Evolutionary conservation across 2,888 invertebrate species (phyloP).

Genomic region (Drosophila affinis): DNA sequence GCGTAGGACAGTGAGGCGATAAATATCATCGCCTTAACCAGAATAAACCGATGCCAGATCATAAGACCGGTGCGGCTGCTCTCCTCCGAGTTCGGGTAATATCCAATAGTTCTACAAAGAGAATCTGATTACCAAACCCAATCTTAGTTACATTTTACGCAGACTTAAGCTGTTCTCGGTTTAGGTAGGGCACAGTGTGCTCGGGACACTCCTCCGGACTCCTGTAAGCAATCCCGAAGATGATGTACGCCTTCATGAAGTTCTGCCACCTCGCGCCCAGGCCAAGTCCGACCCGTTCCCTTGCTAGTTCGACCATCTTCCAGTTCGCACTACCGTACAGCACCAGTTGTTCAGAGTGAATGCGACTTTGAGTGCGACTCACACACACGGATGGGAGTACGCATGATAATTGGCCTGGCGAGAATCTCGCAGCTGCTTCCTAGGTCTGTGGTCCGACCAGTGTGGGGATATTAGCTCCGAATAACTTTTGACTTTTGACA

Average conservation of each 20-base stretch:
- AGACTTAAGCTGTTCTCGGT: neutral
- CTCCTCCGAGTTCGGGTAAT: constrained; percentile 34
- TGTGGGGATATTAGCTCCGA: neutral
- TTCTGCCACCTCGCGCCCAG: neutral
- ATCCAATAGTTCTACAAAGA: constrained; percentile 22
- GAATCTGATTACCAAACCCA: neutral
- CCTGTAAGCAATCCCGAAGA: neutral
- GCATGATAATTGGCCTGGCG: neutral
- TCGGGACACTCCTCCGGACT: neutral
- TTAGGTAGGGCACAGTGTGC: neutral
- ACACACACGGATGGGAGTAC: too few relatives aligned
- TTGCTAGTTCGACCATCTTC: neutral
- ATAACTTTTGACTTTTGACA: neutral
- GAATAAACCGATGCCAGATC: too few relatives aligned
- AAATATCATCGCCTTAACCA: too few relatives aligned
- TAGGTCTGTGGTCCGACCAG: neutral
- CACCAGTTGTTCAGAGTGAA: neutral
- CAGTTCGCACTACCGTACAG: neutral
- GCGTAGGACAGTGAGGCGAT: too few relatives aligned
- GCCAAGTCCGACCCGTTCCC: neutral
- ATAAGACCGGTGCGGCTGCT: neutral
- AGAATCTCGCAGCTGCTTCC: neutral
- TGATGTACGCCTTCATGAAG: neutral
- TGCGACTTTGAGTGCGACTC: neutral
- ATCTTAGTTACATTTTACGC: neutral